A percentile compares a stretch with the other conserved stretches of the same genome.
Conservation (phyloP, 2,888 invertebrate species). For the Physocephala rufipes region DNA sequence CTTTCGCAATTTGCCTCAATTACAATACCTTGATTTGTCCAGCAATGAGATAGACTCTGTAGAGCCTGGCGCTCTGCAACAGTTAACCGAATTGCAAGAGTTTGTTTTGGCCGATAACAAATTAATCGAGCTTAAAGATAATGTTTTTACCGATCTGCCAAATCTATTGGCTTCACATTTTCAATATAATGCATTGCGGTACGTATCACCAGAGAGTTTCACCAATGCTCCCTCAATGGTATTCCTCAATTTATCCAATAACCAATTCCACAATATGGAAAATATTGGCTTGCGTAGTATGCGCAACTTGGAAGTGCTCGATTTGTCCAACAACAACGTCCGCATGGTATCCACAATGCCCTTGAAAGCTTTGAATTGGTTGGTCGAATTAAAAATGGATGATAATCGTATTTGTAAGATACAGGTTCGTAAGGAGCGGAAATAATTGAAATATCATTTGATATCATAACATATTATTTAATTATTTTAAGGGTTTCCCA, state of each 20-base stretch:
- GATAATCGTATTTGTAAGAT: conserved; percentile 84
- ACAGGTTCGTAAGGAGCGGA: conserved; percentile 61
- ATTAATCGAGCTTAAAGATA: conserved; percentile 78
- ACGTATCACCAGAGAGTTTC: conserved; percentile 79
- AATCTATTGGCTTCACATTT: conserved; percentile 73
- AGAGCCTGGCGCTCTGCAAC: conserved; percentile 76
- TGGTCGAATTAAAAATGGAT: conserved; percentile 86
- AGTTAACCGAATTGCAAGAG: conserved; percentile 75
- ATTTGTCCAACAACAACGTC: conserved; percentile 82
- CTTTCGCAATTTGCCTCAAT: conserved; percentile 75
- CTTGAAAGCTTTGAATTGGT: conserved; percentile 80
- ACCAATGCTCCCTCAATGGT: conserved; percentile 80
- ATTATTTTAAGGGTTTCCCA: conserved; percentile 70
- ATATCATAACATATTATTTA: background rate
- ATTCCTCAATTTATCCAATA: conserved; percentile 84
- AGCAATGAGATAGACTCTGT: conserved; percentile 81
- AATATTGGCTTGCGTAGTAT: conserved; percentile 78
- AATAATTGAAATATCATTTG: background rate
- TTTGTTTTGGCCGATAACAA: conserved; percentile 78
- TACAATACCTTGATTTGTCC: conserved; percentile 81
- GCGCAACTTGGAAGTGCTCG: conserved; percentile 83
- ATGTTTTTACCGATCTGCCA: conserved; percentile 80
- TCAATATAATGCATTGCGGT: conserved; percentile 81
- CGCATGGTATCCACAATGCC: conserved; percentile 76
- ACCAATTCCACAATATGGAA: conserved; percentile 79